Base-by-base conservation (phyloP, 1,140 invertebrate genomes). In the Ephestia elutella region DNA sequence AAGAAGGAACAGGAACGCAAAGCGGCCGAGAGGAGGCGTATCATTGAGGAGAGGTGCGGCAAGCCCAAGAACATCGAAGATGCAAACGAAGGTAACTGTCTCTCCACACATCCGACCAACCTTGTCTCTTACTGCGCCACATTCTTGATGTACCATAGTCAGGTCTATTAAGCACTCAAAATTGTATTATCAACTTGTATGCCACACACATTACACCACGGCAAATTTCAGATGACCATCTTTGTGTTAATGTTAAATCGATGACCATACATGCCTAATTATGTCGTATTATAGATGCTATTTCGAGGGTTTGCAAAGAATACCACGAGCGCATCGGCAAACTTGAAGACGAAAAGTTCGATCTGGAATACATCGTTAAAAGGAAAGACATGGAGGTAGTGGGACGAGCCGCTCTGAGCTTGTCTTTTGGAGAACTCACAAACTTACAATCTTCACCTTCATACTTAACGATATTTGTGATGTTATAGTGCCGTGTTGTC, bases 1-100 rank as follows among this genome's bases (percentile, higher is more conserved):
- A 99, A 99, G 92, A 98, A 98, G 87, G 98, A 99, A 92, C 98
- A 99, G 89, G 97, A 99, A 90, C 94, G 96, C 83, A 99, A 99
- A 92, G 97, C 97, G 30, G 96, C 97, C 68, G 98, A 99, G 89
- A 96, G 98, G 86, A 98, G 98, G 90, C 95, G 95, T 80, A 97
- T 98, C 91, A 98, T 99, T 89, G 96, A 97, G 88, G 95, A 98
- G 87, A 92, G 97, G 82, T 97, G 96, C 81, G 96, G 96, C 83
- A 94, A 95, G 86, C 91, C 96, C 59, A 97, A 97, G 90, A 92
- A 95, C 86, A 86, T 97, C 78, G 97, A 97, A 59, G 94, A 96
- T 82, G 94, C 95, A 74, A 97, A 95, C 89, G 96, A 98, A 97
- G 95, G 95, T 96, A 94, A 90, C 76, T 66, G 63, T 62, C 11